phyloP scores from a whole-genome alignment of 1,140 invertebrate genomes.

The Pseudachorutes palmiensis region DNA sequence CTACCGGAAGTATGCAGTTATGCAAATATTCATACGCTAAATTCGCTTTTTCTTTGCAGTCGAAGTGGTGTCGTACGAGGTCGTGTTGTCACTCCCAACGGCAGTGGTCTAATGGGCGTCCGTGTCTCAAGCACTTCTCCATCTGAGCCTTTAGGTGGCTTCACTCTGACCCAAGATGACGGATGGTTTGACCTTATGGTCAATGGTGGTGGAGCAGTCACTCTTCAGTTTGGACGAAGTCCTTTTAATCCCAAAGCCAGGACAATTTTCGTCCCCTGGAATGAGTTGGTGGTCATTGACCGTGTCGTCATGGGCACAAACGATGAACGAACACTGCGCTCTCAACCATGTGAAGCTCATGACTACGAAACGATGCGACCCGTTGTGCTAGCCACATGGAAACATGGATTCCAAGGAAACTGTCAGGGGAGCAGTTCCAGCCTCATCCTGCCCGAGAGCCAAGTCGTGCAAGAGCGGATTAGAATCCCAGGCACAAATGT shows the following conservation, averaged over 20 bases:
- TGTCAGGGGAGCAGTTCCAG: background rate
- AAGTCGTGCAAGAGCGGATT: slow-evolving; percentile 87
- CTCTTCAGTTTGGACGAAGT: slow-evolving; percentile 82
- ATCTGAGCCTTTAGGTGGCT: slow-evolving; percentile 80
- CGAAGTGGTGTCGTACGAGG: slow-evolving; percentile 93
- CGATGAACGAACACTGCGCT: slow-evolving; percentile 61
- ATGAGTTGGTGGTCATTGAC: slow-evolving; percentile 88
- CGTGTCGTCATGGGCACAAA: slow-evolving; percentile 69
- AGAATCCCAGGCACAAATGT: slow-evolving; percentile 85
- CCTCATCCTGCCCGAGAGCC: slow-evolving; percentile 9
- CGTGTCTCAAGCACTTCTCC: slow-evolving; percentile 82
- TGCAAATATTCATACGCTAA: no score
- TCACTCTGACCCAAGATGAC: slow-evolving; percentile 82
- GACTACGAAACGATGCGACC: slow-evolving; percentile 91
- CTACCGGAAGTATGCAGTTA: no score
- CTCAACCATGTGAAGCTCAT: slow-evolving; percentile 75
- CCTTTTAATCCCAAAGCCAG: slow-evolving; percentile 82
- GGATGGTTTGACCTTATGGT: slow-evolving; percentile 95
- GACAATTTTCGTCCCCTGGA: slow-evolving; percentile 92
- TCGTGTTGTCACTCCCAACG: slow-evolving; percentile 78
- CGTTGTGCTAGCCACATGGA: slow-evolving; percentile 89
- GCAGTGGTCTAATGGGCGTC: slow-evolving; percentile 86
- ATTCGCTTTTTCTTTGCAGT: slow-evolving; percentile 49
- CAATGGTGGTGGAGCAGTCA: slow-evolving; percentile 92
- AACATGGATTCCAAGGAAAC: slow-evolving; percentile 91